Conservation (phyloP, 2,797 vertebrate genomes). For the Poecilia wingei region DNA sequence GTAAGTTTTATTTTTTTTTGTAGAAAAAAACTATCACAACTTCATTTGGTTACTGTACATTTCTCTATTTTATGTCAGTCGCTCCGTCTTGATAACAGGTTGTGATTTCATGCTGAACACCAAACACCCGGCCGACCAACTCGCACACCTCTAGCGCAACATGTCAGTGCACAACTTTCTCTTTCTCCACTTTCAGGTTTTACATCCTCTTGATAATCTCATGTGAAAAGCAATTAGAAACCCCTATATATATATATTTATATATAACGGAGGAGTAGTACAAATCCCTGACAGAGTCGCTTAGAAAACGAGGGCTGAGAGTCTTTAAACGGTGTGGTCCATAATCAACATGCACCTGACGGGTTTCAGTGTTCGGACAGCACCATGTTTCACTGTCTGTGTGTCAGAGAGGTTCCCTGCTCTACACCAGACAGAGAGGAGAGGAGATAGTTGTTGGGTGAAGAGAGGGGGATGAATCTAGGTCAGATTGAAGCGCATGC, state of each 20-base stretch:
- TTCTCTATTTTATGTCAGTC: conserved; percentile 58
- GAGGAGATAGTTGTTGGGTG: conserved; percentile 12
- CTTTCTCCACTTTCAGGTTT: conserved; percentile 45
- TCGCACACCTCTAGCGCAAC: conserved; percentile 70
- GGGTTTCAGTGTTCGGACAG: conserved; percentile 58
- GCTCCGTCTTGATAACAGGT: conserved; percentile 71
- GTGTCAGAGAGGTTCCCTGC: conserved; percentile 61
- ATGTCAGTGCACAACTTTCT: conserved; percentile 64
- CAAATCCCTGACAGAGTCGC: conserved; percentile 77
- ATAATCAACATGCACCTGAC: conserved; percentile 73
- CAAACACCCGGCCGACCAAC: conserved; percentile 72
- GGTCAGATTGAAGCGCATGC: conserved; percentile 72
- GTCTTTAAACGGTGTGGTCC: conserved; percentile 73
- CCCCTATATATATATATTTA: conserved; percentile 13
- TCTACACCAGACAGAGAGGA: conserved; percentile 54
- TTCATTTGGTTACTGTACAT: conserved; percentile 84
- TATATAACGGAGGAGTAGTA: conserved; percentile 56
- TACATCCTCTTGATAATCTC: conserved; percentile 58
- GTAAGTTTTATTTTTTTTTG: conserved; percentile 78
- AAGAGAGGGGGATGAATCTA: conserved; percentile 59
- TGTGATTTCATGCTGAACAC: conserved; percentile 82
- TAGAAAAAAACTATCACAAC: conserved; percentile 84
- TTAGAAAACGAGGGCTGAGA: conserved; percentile 61
- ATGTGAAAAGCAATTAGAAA: conserved; percentile 65
- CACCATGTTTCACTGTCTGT: conserved; percentile 66